Percentiles rank a stretch among this genome's conserved stretches.
Conservation (phyloP, 1,140 invertebrate genomes). For the Mycetomoellerius zeteki region DNA sequence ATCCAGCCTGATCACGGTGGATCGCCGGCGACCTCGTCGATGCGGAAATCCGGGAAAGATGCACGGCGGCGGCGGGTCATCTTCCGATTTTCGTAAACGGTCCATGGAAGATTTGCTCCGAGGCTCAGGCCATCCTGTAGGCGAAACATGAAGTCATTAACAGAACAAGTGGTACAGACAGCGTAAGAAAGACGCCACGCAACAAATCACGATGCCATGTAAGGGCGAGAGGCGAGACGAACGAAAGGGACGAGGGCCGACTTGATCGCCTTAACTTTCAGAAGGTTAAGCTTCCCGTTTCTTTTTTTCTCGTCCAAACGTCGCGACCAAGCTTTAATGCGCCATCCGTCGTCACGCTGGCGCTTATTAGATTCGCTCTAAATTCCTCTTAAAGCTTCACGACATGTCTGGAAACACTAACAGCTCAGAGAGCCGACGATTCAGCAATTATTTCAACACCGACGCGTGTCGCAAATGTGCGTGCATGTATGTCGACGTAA, state of each 20-base stretch:
- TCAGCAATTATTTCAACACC: constrained; percentile 31
- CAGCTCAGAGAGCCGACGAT: constrained; percentile 1
- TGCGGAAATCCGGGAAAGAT: constrained; percentile 32
- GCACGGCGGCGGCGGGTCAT: constrained; percentile 49
- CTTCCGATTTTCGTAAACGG: constrained; percentile 71
- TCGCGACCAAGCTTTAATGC: constrained; percentile 41
- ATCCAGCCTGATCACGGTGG: constrained; percentile 46
- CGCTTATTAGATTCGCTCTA: constrained; percentile 52
- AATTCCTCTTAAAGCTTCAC: constrained; percentile 24
- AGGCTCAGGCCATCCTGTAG: constrained; percentile 73
- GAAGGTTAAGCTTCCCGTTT: constrained; percentile 41
- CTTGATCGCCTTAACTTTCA: constrained; percentile 69
- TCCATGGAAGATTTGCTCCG: constrained; percentile 73
- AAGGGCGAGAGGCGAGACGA: not conserved
- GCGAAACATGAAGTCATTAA: constrained; percentile 58
- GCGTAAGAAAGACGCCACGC: constrained; percentile 55
- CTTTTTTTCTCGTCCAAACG: constrained; percentile 42
- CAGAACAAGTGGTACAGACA: constrained; percentile 59
- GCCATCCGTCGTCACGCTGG: constrained; percentile 35
- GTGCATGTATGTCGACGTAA: not conserved
- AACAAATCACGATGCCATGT: constrained; percentile 62
- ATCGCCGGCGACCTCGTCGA: constrained; percentile 16
- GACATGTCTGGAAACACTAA: constrained; percentile 34
- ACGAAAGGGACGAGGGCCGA: constrained; percentile 25
- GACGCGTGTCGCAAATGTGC: constrained; percentile 4